phyloP scores from a whole-genome alignment of 2,888 invertebrate genomes.

The Leucophenga maculata region DNA sequence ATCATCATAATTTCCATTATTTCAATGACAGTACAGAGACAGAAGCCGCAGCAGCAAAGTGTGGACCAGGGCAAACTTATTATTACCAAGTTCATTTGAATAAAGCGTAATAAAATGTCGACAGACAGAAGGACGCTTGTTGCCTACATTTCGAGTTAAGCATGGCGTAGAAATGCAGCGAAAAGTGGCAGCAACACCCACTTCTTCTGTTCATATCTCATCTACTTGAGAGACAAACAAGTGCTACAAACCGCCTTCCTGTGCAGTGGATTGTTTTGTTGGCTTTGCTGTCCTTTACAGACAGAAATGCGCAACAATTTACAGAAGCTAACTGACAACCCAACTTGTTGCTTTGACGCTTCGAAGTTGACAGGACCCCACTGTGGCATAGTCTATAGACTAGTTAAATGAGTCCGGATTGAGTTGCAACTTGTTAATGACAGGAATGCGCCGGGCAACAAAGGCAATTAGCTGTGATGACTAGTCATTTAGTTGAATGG shows the following conservation, averaged over 20 bases:
- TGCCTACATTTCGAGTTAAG: neutral
- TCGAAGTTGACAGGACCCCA: neutral
- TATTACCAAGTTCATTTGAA: conserved; percentile 20
- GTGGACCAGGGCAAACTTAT: conserved; percentile 4
- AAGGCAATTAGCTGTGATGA: no score
- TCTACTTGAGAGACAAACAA: no score
- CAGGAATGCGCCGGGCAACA: no score
- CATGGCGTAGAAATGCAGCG: no score
- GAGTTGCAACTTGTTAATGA: no score
- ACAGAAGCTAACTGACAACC: neutral
- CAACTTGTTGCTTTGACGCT: conserved; percentile 17
- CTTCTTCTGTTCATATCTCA: no score
- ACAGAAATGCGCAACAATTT: conserved; percentile 1
- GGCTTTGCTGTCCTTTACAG: no score
- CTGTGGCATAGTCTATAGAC: no score
- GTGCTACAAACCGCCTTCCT: no score
- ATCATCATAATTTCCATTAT: neutral
- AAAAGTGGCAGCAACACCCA: neutral
- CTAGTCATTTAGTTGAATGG: no score
- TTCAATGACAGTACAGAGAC: neutral
- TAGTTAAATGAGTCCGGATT: conserved; percentile 3
- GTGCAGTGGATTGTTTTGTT: no score
- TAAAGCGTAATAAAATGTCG: neutral
- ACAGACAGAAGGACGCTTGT: neutral
- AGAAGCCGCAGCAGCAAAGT: neutral